A percentile compares a stretch with the other conserved stretches of the same genome.
These are phyloP conservation scores for Callyntrura sp. DNA, from an alignment of 2,888 invertebrate genomes.

Conservation along the genomic window DNA sequence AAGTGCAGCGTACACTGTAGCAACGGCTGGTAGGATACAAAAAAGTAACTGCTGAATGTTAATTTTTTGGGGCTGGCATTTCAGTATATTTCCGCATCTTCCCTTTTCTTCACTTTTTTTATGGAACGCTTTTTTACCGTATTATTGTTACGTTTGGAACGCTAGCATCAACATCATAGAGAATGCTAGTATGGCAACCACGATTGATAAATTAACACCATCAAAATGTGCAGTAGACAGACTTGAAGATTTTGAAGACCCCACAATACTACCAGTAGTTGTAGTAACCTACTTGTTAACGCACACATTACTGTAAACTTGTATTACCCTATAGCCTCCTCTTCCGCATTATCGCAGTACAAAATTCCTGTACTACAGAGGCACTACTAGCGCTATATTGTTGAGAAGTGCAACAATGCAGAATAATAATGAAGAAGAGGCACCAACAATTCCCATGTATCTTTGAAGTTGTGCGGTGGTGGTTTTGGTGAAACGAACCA, in stretches of 20 bases:
- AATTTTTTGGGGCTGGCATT: constrained; percentile 25
- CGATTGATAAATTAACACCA: neutral
- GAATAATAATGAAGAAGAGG: constrained; percentile 3
- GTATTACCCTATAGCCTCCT: neutral
- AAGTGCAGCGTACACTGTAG: neutral
- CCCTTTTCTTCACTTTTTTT: neutral
- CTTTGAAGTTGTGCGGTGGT: neutral
- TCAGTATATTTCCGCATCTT: constrained; percentile 60
- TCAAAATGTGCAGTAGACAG: constrained; percentile 55
- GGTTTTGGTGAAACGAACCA: constrained; percentile 61
- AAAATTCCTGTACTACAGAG: too few relatives aligned
- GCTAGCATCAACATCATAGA: neutral
- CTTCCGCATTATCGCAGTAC: neutral
- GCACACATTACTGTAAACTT: neutral
- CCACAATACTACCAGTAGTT: too few relatives aligned
- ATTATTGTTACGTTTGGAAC: constrained; percentile 19
- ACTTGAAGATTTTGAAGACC: constrained; percentile 36
- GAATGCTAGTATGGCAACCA: too few relatives aligned
- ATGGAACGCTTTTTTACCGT: neutral
- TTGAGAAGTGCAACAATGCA: constrained; percentile 18
- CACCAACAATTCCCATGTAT: neutral
- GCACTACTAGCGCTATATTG: too few relatives aligned
- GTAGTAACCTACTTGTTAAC: neutral
- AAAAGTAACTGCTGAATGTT: constrained; percentile 29
- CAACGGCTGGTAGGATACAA: too few relatives aligned